Evolutionary conservation across 2,113 vertebrate genomes (phyloP).

Genomic region (Manacus vitellinus): DNA sequence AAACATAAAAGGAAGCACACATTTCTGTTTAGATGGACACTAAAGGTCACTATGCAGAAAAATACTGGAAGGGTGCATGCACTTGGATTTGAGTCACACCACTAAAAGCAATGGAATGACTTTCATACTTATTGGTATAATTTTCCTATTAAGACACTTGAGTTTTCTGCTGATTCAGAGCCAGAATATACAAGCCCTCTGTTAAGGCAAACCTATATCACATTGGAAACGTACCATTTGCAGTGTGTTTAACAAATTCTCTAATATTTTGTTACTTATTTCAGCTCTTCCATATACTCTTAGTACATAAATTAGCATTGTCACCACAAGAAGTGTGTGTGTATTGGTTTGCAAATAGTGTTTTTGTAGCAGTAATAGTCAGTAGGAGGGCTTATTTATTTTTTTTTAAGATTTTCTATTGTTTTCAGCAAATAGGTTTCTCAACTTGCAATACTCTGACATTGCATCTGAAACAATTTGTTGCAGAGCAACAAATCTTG

Average conservation of each 20-base stretch:
- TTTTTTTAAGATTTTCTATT: neutral
- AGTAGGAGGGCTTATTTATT: neutral
- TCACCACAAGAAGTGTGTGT: neutral
- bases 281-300: neutral
- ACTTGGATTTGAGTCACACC: neutral
- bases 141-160: conserved; percentile 30
- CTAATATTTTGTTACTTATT: neutral
- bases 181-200: neutral
- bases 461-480: neutral
- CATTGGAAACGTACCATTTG: neutral
- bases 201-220: neutral
- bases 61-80: neutral
- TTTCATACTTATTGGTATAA: neutral
- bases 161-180: conserved; percentile 24
- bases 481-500: neutral
- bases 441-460: neutral
- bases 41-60: neutral
- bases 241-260: neutral
- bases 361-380: neutral
- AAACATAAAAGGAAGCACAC: neutral
- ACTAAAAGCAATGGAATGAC: neutral
- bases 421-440: neutral
- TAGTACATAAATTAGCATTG: neutral
- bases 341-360: neutral
- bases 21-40: neutral